These are phyloP conservation scores for Enteromius fasciolatus DNA, from an alignment of 2,797 vertebrate genomes.

Conservation along the genomic window DNA sequence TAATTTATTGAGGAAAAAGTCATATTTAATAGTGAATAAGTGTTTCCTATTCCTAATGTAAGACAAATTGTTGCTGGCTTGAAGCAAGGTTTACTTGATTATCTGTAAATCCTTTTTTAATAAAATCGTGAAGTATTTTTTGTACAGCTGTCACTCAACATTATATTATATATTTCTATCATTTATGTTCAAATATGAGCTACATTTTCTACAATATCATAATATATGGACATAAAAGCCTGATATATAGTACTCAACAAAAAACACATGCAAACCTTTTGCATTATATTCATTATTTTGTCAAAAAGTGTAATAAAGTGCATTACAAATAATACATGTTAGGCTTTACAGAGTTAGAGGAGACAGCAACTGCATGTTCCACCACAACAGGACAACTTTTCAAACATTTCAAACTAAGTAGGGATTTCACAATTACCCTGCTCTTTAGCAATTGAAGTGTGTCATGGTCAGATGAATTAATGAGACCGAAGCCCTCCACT, in stretches of 20 bases:
- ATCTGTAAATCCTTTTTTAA: too few relatives aligned
- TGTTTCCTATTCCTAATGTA: too few relatives aligned
- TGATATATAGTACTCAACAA: neutral
- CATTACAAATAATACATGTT: neutral
- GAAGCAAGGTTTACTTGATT: neutral
- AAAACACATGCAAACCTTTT: neutral
- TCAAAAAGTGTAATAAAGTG: too few relatives aligned
- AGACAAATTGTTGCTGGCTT: neutral
- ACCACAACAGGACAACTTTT: neutral
- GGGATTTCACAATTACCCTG: neutral
- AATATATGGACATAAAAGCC: neutral
- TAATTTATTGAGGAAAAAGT: too few relatives aligned
- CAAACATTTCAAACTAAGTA: constrained; percentile 1
- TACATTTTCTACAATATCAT: neutral
- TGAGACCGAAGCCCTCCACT: neutral
- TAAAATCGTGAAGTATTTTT: too few relatives aligned
- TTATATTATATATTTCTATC: neutral
- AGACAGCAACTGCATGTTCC: neutral
- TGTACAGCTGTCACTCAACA: neutral
- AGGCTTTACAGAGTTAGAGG: neutral
- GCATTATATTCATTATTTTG: neutral
- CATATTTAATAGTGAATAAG: too few relatives aligned
- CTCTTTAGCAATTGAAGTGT: neutral
- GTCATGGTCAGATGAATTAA: constrained; percentile 6
- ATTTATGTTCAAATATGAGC: neutral